Evolutionary conservation across 1,140 invertebrate species (phyloP), one percentile per base, ranked within the genome.

Genomic region (Pseudomyrmex concolor): DNA sequence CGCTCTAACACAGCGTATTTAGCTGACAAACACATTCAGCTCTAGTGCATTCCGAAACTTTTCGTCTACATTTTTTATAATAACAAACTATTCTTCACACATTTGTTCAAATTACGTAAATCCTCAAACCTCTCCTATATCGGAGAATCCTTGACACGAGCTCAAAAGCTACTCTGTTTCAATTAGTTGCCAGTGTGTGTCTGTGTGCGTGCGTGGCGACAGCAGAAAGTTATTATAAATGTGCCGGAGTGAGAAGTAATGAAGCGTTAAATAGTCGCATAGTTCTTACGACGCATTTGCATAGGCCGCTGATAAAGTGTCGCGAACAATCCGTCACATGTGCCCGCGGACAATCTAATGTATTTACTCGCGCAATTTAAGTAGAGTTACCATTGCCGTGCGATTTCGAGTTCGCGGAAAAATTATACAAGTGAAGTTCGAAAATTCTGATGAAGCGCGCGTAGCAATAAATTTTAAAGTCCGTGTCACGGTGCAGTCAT

Each of bases 51-150:
- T 19, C 51, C 57, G 12, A 22, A 25, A 19, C 15, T n/a, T 48
- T 63, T 2, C 0, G 25, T 25, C 25, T 25, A 25, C 3, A 25
- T 25, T 73, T 8, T 34, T 34, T 34, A 34, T 34, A 34, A 7
- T 34, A 34, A 34, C 34, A 7, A 34, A 34, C 5, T 17, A 13
- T 8, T 59, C 9, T 48, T 51, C n/a, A 12, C 43, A n/a, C 12
- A n/a, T 5, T 17, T 72, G 15, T 71, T 80, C 48, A 48, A 80
- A 50, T 80, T 5, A 2, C 8, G 89, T 90, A 91, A 92, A 90
- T 87, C 85, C 72, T 66, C 25, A 3, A 25, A 25, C 2, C 25
- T 86, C 83, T 84, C 85, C 76, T 87, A 0, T 34, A 92, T 57
- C n/a, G 43, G 17, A 57, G 12, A 34, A 34, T 60, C 17, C 8